These are phyloP conservation scores for Conger conger DNA, from an alignment of 2,113 vertebrate genomes.

Conservation along the genomic window DNA sequence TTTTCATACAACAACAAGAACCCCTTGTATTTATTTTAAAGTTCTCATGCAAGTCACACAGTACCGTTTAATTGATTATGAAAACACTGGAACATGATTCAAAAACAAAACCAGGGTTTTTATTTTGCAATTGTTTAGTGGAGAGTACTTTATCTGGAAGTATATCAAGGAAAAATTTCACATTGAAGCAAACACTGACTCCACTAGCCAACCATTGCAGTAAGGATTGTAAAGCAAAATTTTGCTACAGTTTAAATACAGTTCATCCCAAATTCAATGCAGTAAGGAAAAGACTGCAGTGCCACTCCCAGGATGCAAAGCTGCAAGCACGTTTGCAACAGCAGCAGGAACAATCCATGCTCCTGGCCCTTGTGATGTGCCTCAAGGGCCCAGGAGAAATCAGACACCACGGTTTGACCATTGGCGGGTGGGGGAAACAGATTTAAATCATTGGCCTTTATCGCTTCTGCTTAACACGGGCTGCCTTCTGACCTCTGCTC, in stretches of 20 bases:
- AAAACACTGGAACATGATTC: background rate
- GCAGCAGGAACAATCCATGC: slow-evolving; percentile 37
- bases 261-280: background rate
- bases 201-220: background rate
- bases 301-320: no score
- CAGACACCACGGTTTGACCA: slow-evolving; percentile 45
- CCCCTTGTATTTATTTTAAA: background rate
- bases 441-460: slow-evolving; percentile 59
- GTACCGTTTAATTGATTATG: background rate
- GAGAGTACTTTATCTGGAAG: background rate
- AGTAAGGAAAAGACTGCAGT: no score
- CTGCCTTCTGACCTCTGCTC: slow-evolving; percentile 64
- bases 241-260: background rate
- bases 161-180: background rate
- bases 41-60: background rate
- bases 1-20: slow-evolving; percentile 1
- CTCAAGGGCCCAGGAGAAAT: slow-evolving; percentile 70
- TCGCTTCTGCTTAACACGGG: slow-evolving; percentile 67
- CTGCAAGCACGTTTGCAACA: background rate
- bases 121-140: background rate
- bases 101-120: background rate
- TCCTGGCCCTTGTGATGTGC: slow-evolving; percentile 54
- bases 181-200: background rate
- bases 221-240: background rate
- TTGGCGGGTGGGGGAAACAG: slow-evolving; percentile 64